Base-by-base conservation (phyloP, 2,888 invertebrate genomes). In the Cosmia pyralina region DNA sequence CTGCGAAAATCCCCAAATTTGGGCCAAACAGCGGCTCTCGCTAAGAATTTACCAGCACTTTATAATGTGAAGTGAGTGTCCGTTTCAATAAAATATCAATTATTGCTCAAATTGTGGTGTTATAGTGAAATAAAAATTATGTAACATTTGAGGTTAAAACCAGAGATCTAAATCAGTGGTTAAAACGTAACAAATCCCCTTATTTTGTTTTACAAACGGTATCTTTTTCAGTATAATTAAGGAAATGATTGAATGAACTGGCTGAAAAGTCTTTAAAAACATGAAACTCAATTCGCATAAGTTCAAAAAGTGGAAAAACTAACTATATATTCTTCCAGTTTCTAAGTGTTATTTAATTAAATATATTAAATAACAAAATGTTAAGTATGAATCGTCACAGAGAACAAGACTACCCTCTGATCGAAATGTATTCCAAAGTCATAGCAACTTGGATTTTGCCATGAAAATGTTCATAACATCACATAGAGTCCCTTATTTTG, bases 1-100 rank as follows among this genome's bases (percentile, higher is more conserved):
- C 90, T 97, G 88, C 96, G 96, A 92, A 97, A 97, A 96, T 94
- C 96, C 38, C 83, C 94, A 68, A 94, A 94, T 91, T 93, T 96
- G 78, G 88, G 93, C 65, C 91, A 92, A 87, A 92, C 92, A 59
- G 94, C 93, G 77, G 90, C 91, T 60, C 89, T 97, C 50, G 87
- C 96, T 78, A 95, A 94, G 84, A 96, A 95, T 92, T 90, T 95
- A 83, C 96, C 96, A 65, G 94, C 96, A 34, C 89, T 96, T 85
- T 93, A 95, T 85, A 95, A 95, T 93, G 94, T 94, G 81, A 96
- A 96, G 97, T 97, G 91, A 96, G 96, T 94, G 85, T 71, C 72
- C 28, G 10, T 79, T 72, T 46, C 63, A 69, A 65, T 63, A 71
- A 72, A 84, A 78, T 66, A 71, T 75, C 63, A 57, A 75, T 81